phyloP scores from a whole-genome alignment of 2,797 vertebrate genomes.

The Chiroxiphia lanceolata region DNA sequence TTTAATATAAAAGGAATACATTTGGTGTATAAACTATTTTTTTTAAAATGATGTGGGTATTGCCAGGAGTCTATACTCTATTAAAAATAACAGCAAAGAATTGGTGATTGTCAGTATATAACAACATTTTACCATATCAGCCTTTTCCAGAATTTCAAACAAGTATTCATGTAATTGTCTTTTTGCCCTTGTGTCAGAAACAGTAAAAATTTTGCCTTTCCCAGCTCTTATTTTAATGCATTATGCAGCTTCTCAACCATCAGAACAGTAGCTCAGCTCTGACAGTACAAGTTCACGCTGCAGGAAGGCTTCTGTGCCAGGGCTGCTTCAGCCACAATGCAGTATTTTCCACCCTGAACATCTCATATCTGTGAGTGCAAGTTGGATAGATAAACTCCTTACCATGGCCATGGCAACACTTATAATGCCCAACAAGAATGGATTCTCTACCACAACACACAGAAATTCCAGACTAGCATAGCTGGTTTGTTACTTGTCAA shows the following conservation, averaged over 20 bases:
- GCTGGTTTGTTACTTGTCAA: not conserved
- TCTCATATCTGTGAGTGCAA: not conserved
- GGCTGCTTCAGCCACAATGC: not conserved
- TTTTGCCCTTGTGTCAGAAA: not conserved
- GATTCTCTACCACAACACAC: not conserved
- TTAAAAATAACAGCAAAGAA: not conserved
- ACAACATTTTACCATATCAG: not conserved
- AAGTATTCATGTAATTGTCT: not conserved
- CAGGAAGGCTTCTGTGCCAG: not conserved
- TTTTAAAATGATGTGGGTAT: not conserved
- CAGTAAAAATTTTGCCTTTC: not conserved
- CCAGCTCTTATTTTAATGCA: not conserved
- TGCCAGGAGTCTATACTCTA: not conserved
- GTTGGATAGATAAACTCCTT: not conserved
- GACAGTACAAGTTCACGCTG: not conserved
- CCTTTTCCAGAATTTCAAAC: not conserved
- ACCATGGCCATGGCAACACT: not conserved
- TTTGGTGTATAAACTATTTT: not conserved
- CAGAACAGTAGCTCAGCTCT: not conserved
- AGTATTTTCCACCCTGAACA: not conserved
- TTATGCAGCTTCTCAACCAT: not conserved
- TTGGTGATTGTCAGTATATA: not conserved
- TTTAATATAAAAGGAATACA: not conserved
- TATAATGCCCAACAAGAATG: accelerated
- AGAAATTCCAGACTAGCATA: not conserved